Evolutionary conservation across 2,113 vertebrate species (phyloP).

Genomic region (Sphyrna mokarran): DNA sequence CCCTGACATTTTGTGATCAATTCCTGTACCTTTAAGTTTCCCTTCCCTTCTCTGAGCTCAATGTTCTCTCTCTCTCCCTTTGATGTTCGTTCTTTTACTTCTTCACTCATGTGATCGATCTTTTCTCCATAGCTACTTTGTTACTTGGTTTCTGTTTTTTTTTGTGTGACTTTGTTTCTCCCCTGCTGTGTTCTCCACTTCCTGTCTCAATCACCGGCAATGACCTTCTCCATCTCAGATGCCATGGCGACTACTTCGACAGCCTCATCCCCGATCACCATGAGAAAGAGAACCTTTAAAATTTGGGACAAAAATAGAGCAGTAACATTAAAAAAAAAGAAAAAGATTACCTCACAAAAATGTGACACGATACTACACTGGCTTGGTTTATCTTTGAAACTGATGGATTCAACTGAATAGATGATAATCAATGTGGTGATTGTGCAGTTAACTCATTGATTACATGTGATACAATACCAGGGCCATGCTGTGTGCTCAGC

Average conservation of each 20-base stretch:
- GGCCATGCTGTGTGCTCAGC: not conserved
- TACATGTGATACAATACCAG: not conserved
- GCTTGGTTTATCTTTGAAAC: not conserved
- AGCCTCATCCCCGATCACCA: not conserved
- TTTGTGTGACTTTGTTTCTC: not conserved
- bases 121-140: slow-evolving; percentile 10
- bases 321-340: not conserved
- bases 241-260: not conserved
- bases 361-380: not conserved
- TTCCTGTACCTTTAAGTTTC: not conserved
- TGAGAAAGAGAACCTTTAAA: not conserved
- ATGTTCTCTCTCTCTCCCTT: not conserved
- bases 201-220: not conserved
- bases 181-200: not conserved
- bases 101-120: slow-evolving; percentile 10
- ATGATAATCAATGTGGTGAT: not conserved
- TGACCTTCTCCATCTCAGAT: slow-evolving; percentile 22
- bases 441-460: not conserved
- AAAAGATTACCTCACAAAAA: not conserved
- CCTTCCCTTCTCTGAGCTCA: not conserved
- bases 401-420: not conserved
- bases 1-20: slow-evolving; percentile 19
- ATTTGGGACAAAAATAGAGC: not conserved
- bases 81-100: slow-evolving; percentile 24
- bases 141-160: slow-evolving; percentile 28